Conservation (phyloP, 2,888 invertebrate species). For the Hyposoter didymator region DNA sequence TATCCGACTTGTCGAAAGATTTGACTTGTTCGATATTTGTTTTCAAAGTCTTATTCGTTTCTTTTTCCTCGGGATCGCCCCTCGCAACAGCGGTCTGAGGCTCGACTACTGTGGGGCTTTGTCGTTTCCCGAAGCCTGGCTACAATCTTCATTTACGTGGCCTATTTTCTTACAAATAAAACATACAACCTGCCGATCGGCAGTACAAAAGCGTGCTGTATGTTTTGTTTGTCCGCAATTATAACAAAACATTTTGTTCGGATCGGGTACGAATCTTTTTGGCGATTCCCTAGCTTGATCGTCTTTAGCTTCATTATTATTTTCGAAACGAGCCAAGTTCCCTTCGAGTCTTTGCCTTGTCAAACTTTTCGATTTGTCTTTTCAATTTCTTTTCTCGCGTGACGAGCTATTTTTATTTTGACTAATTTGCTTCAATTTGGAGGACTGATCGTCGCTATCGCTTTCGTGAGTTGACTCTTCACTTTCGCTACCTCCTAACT, state of each 20-base stretch:
- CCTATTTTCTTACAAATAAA: conserved; percentile 10
- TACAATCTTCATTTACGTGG: conserved; percentile 38
- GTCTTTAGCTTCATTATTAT: conserved; percentile 3
- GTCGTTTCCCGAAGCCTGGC: conserved; percentile 38
- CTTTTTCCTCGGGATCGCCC: conserved; percentile 25
- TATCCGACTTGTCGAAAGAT: background rate
- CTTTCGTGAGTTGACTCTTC: too few species aligned
- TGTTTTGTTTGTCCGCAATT: conserved; percentile 48
- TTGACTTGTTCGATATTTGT: background rate
- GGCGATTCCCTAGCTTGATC: background rate
- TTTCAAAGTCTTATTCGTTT: too few species aligned
- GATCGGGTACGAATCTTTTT: background rate
- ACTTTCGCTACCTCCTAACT: too few species aligned
- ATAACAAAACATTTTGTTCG: conserved; percentile 23
- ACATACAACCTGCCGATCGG: conserved; percentile 31
- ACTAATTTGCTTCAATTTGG: too few species aligned
- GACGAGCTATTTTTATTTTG: background rate
- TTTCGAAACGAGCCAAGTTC: conserved; percentile 22
- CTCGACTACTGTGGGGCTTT: conserved; percentile 23
- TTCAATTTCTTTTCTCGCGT: background rate
- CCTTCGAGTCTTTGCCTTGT: conserved; percentile 32
- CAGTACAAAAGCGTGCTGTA: conserved; percentile 35
- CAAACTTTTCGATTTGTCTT: background rate
- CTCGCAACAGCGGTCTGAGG: conserved; percentile 29
- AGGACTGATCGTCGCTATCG: too few species aligned